A percentile compares a stretch with the other conserved stretches of the same genome.
These are phyloP conservation scores for Seira sanloemensis DNA, from an alignment of 2,888 invertebrate genomes.

Conservation along the genomic window DNA sequence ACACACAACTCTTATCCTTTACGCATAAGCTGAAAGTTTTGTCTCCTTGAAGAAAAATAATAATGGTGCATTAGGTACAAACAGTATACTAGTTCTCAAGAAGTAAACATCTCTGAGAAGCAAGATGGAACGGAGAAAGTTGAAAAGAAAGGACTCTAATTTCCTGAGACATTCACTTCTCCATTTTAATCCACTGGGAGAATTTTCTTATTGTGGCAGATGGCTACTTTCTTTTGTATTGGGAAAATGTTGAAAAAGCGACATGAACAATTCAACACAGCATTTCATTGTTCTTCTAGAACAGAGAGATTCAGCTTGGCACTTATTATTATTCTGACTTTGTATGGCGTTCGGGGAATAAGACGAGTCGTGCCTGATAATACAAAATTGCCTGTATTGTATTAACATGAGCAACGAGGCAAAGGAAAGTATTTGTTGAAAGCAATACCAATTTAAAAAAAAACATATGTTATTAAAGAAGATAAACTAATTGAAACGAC, in stretches of 20 bases:
- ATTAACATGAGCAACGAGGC: no score
- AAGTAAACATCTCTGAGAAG: conserved; percentile 1
- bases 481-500: no score
- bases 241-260: neutral
- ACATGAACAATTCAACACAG: neutral
- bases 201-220: conserved; percentile 15
- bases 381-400: no score
- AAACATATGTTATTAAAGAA: no score
- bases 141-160: conserved; percentile 34
- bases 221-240: conserved; percentile 16
- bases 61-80: no score
- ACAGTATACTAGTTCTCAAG: neutral
- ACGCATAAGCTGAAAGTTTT: neutral
- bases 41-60: neutral
- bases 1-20: no score
- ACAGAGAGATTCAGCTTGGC: conserved; percentile 9
- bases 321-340: no score
- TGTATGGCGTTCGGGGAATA: no score
- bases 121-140: neutral
- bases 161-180: conserved; percentile 35
- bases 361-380: no score
- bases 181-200: conserved; percentile 26
- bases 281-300: neutral
- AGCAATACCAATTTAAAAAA: no score
- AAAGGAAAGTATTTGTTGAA: no score